Evolutionary conservation across 2,113 vertebrate species (phyloP).

Genomic region (Loxodonta africana): DNA sequence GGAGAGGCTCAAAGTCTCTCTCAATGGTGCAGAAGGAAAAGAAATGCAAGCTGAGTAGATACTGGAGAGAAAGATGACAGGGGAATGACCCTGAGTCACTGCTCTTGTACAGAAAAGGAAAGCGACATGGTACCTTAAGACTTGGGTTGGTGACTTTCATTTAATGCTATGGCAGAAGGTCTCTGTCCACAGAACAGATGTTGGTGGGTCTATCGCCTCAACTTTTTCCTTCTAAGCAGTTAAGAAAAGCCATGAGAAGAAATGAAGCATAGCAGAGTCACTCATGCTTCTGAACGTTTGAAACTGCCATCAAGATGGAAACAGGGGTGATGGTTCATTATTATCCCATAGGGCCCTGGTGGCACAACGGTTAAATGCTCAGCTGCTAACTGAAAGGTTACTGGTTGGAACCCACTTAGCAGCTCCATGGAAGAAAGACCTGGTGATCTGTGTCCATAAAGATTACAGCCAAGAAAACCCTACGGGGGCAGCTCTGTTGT

Average conservation of each 20-base stretch:
- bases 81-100: neutral
- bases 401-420: neutral
- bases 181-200: neutral
- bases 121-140: neutral
- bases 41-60: rapidly evolving
- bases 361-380: neutral
- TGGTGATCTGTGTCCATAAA: neutral
- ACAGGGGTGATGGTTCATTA: neutral
- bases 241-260: neutral
- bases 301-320: neutral
- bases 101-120: neutral
- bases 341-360: neutral
- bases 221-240: neutral
- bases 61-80: neutral
- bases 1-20: neutral
- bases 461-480: too few relatives aligned
- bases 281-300: neutral
- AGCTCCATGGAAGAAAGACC: neutral
- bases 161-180: neutral
- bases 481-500: neutral
- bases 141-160: neutral
- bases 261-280: neutral
- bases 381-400: neutral
- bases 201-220: neutral
- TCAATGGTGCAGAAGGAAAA: too few relatives aligned